Evolutionary conservation across 2,888 invertebrate genomes (phyloP).

Genomic region (Nomada fucata): DNA sequence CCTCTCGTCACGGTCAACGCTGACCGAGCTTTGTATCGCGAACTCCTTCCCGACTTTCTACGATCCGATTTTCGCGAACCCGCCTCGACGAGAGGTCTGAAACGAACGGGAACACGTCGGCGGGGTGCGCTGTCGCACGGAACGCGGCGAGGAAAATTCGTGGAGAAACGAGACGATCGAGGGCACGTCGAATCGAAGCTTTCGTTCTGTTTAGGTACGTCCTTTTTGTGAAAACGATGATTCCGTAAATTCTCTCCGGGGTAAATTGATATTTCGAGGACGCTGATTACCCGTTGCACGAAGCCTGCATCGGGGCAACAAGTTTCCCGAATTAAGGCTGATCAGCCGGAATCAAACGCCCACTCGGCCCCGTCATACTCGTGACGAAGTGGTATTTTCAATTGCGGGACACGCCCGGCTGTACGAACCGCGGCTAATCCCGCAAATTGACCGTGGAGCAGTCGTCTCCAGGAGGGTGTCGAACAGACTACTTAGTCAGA

Average conservation of each 20-base stretch:
- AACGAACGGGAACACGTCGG: neutral
- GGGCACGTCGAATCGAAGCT: too few species aligned
- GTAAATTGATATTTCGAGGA: neutral
- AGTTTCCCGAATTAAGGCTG: slow-evolving; percentile 68
- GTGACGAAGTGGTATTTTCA: slow-evolving; percentile 78
- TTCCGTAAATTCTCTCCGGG: neutral
- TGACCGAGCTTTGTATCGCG: neutral
- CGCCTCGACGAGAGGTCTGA: neutral
- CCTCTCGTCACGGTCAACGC: slow-evolving; percentile 41
- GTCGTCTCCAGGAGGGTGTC: slow-evolving; percentile 55
- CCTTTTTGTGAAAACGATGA: too few species aligned
- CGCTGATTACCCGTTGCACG: neutral
- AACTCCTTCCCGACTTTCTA: neutral
- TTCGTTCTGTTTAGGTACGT: too few species aligned
- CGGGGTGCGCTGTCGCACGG: neutral
- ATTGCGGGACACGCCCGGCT: slow-evolving; percentile 73
- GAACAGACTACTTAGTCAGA: slow-evolving; percentile 44
- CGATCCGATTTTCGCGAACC: neutral
- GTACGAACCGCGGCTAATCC: slow-evolving; percentile 77
- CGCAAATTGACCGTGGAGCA: slow-evolving; percentile 72
- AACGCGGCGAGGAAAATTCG: neutral
- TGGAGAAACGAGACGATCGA: too few species aligned
- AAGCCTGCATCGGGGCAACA: slow-evolving; percentile 18
- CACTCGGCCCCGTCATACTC: slow-evolving; percentile 76
- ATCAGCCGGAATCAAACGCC: slow-evolving; percentile 68